Base-by-base conservation (phyloP, 64 coral and sea anemone genomes). In the Orbicella faveolata region DNA sequence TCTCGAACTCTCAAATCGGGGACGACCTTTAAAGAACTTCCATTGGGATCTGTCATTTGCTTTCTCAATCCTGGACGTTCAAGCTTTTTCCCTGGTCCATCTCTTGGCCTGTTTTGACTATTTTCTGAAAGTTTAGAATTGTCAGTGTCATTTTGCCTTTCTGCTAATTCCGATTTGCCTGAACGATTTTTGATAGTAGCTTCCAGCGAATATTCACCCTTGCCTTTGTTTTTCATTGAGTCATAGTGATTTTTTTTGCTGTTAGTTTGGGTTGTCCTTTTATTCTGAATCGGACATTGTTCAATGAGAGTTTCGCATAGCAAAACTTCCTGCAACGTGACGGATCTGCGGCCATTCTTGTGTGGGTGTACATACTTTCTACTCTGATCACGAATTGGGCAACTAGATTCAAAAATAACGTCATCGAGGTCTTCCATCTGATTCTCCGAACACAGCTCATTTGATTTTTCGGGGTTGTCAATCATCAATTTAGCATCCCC, bases 261-360 rank as follows among this genome's bases (percentile, higher is more conserved):
- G 35, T n/a, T 33, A 26, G 25, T 73, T 68, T 63, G 20, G 21
- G 36, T 23, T 20, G 53, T 72, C 65, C 54, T 85, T 68, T 52
- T 37, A 78, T 73, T 51, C 25, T 70, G 67, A 72, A 15, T 85
- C 18, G 63, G 82, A 19, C 4, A 52, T 37, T 73, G 34, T 52
- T 85, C 82, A 17, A 85, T 85, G 36, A 85, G 82, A 23, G 82
- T 85, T 12, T 73, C 63, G 51, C 36, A 69, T 69, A 85, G 41
- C 64, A 85, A 85, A 73, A 85, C 82, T 52, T 85, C 82, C 63
- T 85, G 82, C 35, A 85, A 85, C 41, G 21, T 53, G 25, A 5
- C 16, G 21, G 20, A 34, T 36, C 44, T 85, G 9, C 82, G 82
- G 34, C 52, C 21, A n/a, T 70, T 20, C 25, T 23, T 70, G 21